A percentile compares a stretch with the other conserved stretches of the same genome.
These are phyloP conservation scores for Vimba vimba DNA, from an alignment of 2,113 vertebrate genomes.

Conservation along the genomic window DNA sequence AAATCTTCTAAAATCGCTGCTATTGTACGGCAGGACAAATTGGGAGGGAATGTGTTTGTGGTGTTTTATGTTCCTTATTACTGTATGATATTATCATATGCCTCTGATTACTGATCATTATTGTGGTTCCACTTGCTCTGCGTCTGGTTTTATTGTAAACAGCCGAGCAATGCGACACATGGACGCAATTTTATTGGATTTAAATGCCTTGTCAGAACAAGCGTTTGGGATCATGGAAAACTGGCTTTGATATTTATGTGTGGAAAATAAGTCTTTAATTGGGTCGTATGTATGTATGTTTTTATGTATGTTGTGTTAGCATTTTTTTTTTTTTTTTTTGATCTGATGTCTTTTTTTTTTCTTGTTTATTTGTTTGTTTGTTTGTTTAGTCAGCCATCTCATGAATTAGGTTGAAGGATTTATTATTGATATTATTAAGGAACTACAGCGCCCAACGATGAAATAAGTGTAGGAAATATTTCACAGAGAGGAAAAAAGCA, in stretches of 20 bases:
- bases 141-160: constrained; percentile 73
- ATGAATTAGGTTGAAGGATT: constrained; percentile 49
- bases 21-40: constrained; percentile 77
- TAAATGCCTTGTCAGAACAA: constrained; percentile 29
- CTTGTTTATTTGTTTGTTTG: constrained; percentile 30
- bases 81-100: constrained; percentile 65
- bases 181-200: constrained; percentile 30
- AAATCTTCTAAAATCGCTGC: constrained; percentile 82
- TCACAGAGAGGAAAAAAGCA: neutral
- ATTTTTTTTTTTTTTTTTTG: constrained; percentile 24
- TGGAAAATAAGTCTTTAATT: constrained; percentile 7
- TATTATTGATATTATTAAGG: constrained; percentile 12
- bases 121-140: constrained; percentile 60
- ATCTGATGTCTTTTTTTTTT: neutral
- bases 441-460: constrained; percentile 2
- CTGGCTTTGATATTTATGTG: constrained; percentile 47
- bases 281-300: constrained; percentile 47
- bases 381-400: constrained; percentile 53
- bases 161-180: constrained; percentile 65
- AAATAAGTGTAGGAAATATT: neutral
- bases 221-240: constrained; percentile 33
- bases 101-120: constrained; percentile 60
- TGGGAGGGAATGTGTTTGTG: constrained; percentile 45
- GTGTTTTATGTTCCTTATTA: constrained; percentile 6
- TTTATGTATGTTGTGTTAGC: constrained; percentile 19